Percentiles rank a stretch among this genome's conserved stretches.
These are phyloP conservation scores for Sarcophaga bullata DNA, from an alignment of 1,140 invertebrate species.

Conservation along the genomic window DNA sequence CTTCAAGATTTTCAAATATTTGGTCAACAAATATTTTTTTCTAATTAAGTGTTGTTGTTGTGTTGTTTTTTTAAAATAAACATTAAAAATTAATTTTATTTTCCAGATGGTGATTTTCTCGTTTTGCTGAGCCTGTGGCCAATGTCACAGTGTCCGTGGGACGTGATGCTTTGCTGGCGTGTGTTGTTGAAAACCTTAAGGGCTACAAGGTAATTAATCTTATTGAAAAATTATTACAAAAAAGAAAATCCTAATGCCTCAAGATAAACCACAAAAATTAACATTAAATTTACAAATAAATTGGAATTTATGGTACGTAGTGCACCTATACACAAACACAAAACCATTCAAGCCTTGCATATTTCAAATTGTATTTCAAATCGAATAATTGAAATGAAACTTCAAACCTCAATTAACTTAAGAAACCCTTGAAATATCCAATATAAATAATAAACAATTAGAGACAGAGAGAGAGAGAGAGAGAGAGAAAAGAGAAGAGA, in stretches of 20 bases:
- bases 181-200: slow-evolving; percentile 91
- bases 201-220: slow-evolving; percentile 81
- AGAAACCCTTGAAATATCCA: too few species aligned
- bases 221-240: too few species aligned
- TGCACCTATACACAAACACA: background rate
- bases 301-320: background rate
- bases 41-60: too few species aligned
- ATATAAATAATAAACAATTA: too few species aligned
- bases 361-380: background rate
- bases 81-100: background rate
- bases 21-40: too few species aligned
- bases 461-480: too few species aligned
- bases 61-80: background rate
- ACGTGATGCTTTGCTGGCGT: slow-evolving; percentile 89
- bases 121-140: slow-evolving; percentile 88
- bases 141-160: slow-evolving; percentile 93
- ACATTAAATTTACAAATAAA: background rate
- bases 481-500: too few species aligned
- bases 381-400: too few species aligned
- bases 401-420: too few species aligned
- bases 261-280: background rate
- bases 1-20: too few species aligned
- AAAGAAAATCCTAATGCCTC: background rate
- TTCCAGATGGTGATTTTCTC: slow-evolving; percentile 72
- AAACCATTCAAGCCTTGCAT: too few species aligned